Evolutionary conservation across 2,888 invertebrate species (phyloP).

Genomic region (Physocephala rufipes): DNA sequence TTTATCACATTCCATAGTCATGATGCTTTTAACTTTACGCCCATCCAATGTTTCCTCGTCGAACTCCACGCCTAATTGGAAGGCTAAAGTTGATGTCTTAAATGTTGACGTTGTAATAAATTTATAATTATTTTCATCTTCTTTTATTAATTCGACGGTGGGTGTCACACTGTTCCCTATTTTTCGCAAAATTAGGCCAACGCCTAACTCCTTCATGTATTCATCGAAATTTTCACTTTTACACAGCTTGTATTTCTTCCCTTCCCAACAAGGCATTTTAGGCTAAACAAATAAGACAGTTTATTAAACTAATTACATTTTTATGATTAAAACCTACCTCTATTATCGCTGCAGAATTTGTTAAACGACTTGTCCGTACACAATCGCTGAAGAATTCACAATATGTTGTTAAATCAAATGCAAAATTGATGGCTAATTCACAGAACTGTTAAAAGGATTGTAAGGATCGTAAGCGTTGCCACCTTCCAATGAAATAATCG

Average conservation of each 20-base stretch:
- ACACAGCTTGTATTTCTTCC: slow-evolving; percentile 82
- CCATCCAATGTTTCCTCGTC: slow-evolving; percentile 92
- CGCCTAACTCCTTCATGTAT: slow-evolving; percentile 88
- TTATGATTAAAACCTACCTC: too few relatives aligned
- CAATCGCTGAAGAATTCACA: too few relatives aligned
- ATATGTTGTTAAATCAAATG: too few relatives aligned
- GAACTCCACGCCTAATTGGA: slow-evolving; percentile 87
- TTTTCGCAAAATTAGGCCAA: slow-evolving; percentile 86
- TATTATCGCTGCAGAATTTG: too few relatives aligned
- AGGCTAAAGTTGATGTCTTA: slow-evolving; percentile 84
- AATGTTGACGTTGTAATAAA: slow-evolving; percentile 88
- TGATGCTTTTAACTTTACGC: slow-evolving; percentile 74
- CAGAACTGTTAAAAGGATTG: too few relatives aligned
- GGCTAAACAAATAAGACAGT: neutral
- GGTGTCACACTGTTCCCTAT: slow-evolving; percentile 85
- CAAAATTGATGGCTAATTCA: too few relatives aligned
- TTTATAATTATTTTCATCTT: slow-evolving; percentile 80
- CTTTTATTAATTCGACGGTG: slow-evolving; percentile 80
- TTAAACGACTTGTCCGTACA: too few relatives aligned
- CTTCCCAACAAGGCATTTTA: slow-evolving; percentile 64
- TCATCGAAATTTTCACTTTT: slow-evolving; percentile 85
- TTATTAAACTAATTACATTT: too few relatives aligned
- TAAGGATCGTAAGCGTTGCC: too few relatives aligned
- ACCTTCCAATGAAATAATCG: too few relatives aligned
- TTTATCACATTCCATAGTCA: slow-evolving; percentile 80